A percentile compares a stretch with the other conserved stretches of the same genome.
Evolutionary conservation across 2,113 vertebrate species (phyloP).

Genomic region (Dolichallabes microphthalmus): DNA sequence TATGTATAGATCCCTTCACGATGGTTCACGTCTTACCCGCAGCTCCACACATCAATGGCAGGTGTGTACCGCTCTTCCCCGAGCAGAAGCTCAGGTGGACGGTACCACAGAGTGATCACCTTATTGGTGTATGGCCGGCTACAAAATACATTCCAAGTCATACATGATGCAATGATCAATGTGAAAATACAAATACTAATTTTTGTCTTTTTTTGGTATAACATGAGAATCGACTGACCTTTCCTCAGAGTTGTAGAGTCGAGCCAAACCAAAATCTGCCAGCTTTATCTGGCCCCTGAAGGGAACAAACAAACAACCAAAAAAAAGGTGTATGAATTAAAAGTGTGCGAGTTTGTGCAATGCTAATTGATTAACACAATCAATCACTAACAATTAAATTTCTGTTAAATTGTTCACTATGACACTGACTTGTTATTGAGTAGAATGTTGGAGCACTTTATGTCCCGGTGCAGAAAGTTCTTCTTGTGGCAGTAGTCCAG

Average conservation of each 20-base stretch:
- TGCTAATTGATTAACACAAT: background rate
- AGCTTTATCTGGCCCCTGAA: slow-evolving; percentile 95
- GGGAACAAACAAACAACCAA: background rate
- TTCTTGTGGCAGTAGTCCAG: slow-evolving; percentile 99
- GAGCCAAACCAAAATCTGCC: slow-evolving; percentile 95
- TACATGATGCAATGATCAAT: background rate
- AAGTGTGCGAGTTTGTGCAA: background rate
- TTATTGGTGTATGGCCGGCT: slow-evolving; percentile 99
- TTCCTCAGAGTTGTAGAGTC: slow-evolving; percentile 97
- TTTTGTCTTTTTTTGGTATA: background rate
- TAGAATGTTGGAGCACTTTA: slow-evolving; percentile 98
- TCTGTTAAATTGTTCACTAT: background rate
- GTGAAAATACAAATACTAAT: background rate
- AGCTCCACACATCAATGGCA: slow-evolving; percentile 99
- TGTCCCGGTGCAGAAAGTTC: slow-evolving; percentile 97
- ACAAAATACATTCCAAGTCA: slow-evolving; percentile 17
- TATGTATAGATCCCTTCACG: background rate
- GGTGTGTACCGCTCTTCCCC: slow-evolving; percentile 95
- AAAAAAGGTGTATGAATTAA: background rate
- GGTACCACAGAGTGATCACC: slow-evolving; percentile 98
- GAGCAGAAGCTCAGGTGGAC: slow-evolving; percentile 92
- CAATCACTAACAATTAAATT: background rate
- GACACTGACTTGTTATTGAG: slow-evolving; percentile 90
- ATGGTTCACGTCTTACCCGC: slow-evolving; percentile 80
- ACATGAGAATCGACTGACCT: slow-evolving; percentile 73